Conservation (phyloP, 2,113 vertebrate species). For the Charadrius vociferus region DNA sequence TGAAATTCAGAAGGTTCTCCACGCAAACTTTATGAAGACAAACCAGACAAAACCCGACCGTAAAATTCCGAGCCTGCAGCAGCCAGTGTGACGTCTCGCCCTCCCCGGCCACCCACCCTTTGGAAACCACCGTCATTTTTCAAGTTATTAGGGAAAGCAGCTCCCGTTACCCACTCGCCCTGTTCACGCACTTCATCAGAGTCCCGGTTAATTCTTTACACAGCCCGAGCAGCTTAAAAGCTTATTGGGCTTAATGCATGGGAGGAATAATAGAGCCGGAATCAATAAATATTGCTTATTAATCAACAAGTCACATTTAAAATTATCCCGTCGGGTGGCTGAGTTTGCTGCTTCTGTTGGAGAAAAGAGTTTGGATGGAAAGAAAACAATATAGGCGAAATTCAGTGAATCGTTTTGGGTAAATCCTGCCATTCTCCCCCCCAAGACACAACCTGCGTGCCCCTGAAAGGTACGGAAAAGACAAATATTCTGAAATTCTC, state of each 20-base stretch:
- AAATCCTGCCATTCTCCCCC: not conserved
- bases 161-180: not conserved
- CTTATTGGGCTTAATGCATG: not conserved
- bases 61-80: not conserved
- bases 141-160: not conserved
- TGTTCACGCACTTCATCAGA: not conserved
- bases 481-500: not conserved
- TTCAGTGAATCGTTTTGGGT: not conserved
- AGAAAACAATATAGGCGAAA: not conserved
- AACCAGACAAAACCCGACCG: not conserved
- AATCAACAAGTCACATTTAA: not conserved
- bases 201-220: not conserved
- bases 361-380: not conserved
- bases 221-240: not conserved
- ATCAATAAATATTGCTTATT: not conserved
- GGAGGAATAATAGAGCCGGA: not conserved
- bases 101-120: not conserved
- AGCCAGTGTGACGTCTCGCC: fast-evolving
- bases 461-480: not conserved
- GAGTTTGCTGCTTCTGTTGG: not conserved
- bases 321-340: not conserved
- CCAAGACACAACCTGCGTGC: fast-evolving
- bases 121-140: not conserved
- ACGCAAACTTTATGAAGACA: not conserved
- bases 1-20: not conserved